Evolutionary conservation across 2,888 invertebrate genomes (phyloP), one percentile per base, ranked within the genome.

Genomic region (Tachina lurida): DNA sequence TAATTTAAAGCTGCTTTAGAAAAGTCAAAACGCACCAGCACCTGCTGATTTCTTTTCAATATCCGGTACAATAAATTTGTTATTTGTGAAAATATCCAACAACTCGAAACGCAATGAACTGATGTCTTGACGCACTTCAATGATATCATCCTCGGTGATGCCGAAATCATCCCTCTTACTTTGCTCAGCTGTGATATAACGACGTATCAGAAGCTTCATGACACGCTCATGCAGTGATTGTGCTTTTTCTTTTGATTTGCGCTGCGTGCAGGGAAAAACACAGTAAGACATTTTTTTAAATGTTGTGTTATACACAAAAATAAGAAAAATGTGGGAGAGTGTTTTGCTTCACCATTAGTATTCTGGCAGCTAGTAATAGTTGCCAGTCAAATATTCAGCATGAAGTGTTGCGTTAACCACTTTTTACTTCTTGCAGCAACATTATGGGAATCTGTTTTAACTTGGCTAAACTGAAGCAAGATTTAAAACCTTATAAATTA

Each of bases 101-200:
- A 99, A 94, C 91, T 99, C 98, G 92, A 96, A 99, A 87, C 98
- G 94, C 88, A 99, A 94, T 7, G 98, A 96, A n/a, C 98, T 98
- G 87, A 99, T 98, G 91, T 99, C 99, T 91, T 99, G 98, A 89
- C 99, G 95, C 90, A 99, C 97, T 94, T 99, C 99, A 95, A 98
- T 98, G 87, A 99, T 97, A 92, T 99, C 99, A 93, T 99, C 99
- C 91, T 99, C 99, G 0, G 97, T 98, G 39, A 99, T 97, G 10
- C 97, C 97, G 85, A 96, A 97, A 76, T 98, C 97, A 91, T 98
- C 98, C 70, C 97, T 95, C 87, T 97, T 97, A 62, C 96, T 93
- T 92, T 97, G 97, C 91, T 97, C 97, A 0, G 96, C 96, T 0
- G 97, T 97, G 17, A 99, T 96, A 93, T 98, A 99, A 52, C 99